phyloP scores from a whole-genome alignment of 2,888 invertebrate genomes.

The Anaspis maculata region DNA sequence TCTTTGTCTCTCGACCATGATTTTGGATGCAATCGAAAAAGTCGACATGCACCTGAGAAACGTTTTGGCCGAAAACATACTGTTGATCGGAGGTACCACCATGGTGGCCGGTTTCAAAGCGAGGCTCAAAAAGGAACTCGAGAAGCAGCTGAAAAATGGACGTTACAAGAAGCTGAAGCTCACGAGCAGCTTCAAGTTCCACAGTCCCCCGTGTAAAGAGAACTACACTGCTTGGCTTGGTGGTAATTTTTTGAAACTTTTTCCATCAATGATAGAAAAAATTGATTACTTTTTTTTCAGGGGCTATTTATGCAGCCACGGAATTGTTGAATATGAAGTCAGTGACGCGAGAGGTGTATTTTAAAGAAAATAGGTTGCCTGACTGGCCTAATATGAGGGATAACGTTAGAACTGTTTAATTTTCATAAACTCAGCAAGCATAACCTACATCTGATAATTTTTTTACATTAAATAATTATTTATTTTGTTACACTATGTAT shows the following conservation, averaged over 20 bases:
- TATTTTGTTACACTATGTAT: neutral
- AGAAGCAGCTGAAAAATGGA: constrained; percentile 52
- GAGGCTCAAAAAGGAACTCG: constrained; percentile 70
- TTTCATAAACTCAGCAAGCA: no score
- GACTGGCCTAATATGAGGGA: constrained; percentile 73
- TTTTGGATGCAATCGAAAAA: constrained; percentile 73
- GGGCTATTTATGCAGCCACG: constrained; percentile 69
- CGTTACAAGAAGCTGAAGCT: constrained; percentile 56
- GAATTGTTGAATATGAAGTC: constrained; percentile 64
- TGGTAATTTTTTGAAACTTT: constrained; percentile 41
- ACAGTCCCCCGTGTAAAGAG: constrained; percentile 66
- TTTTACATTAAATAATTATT: neutral
- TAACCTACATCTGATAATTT: no score
- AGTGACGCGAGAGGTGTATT: constrained; percentile 66
- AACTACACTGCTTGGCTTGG: constrained; percentile 87
- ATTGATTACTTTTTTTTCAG: constrained; percentile 38
- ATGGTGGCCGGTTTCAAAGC: constrained; percentile 77
- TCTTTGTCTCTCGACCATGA: constrained; percentile 72
- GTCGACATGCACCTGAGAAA: constrained; percentile 77
- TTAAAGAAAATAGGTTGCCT: constrained; percentile 59
- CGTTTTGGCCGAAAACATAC: constrained; percentile 70
- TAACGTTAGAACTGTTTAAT: constrained; percentile 44
- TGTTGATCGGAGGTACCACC: constrained; percentile 80
- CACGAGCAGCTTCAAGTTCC: constrained; percentile 70
- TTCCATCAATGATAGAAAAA: constrained; percentile 4